Evolutionary conservation across 2,888 invertebrate genomes (phyloP), one percentile per base, ranked within the genome.

Genomic region (Melanargia galathea): DNA sequence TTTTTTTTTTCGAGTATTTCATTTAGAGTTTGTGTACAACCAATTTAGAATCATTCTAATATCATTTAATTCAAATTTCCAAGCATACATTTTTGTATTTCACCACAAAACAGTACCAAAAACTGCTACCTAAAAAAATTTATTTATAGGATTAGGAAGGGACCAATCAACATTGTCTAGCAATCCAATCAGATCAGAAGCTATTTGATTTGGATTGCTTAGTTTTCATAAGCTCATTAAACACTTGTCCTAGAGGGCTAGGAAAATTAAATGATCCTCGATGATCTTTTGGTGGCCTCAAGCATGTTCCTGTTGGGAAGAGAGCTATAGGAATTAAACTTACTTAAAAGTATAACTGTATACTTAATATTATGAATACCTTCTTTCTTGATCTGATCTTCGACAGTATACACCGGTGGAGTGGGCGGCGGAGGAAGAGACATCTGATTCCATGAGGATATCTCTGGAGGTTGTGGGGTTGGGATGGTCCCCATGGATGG

Each of bases 301-400:
- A n/a, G n/a, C 16, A 43, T 7, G 4, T n/a, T 11, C 8, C 18
- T 2, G 8, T 6, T 43, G 43, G 18, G 18, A 43, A 43, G 8
- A 6, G 7, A 43, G 43, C 43, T 43, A n/a, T n/a, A n/a, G n/a
- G n/a, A n/a, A n/a, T 8, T 18, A 43, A 8, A 18, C 18, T 18
- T 16, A 16, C 43, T 18, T 43, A 16, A 16, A 43, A 43, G 16
- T 2, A 16, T 7, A 7, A 38, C 2, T 2, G 2, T 16, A 8
- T 16, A 18, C 7, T 43, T 18, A 43, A 43, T 18, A 46, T 16
- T 5, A 52, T 48, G 33, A 74, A 68, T 82, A 92, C 92, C 92
- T 82, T 92, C 92, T 82, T 92, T 92, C 71, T 92, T 92, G 16
- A 90, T 82, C 68, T 92, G 90, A 59, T 92, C 92, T 71, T 87